Conservation (phyloP, 2,113 vertebrate species). For the Pelusios castaneus region DNA sequence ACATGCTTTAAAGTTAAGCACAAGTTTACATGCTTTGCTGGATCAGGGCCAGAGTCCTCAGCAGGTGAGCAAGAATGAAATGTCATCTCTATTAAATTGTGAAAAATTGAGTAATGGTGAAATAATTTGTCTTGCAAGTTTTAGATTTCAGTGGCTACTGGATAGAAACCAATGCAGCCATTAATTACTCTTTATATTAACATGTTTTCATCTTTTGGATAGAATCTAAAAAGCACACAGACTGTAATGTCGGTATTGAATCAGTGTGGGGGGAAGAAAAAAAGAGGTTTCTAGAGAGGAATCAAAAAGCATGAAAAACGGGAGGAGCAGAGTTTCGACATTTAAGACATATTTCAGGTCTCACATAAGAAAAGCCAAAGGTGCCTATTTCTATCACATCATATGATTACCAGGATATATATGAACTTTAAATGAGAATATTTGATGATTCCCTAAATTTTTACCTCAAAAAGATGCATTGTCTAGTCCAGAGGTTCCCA, state of each 20-base stretch:
- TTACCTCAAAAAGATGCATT: constrained; percentile 67
- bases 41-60: rapidly evolving
- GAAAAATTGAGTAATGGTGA: neutral
- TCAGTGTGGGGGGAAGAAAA: neutral
- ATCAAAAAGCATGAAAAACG: neutral
- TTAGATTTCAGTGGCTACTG: neutral
- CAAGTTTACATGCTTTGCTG: no score
- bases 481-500: no score
- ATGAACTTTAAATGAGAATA: constrained; percentile 59
- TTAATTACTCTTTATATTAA: neutral
- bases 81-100: neutral
- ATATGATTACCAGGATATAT: constrained; percentile 41
- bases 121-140: constrained; percentile 1
- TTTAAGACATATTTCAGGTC: neutral
- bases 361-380: constrained; percentile 17
- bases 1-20: no score
- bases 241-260: neutral
- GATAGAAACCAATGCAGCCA: constrained; percentile 37
- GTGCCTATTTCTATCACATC: constrained; percentile 11
- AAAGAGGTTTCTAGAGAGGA: neutral
- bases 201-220: constrained; percentile 18
- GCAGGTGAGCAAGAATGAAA: neutral
- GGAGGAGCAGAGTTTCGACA: neutral
- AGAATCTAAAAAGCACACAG: constrained; percentile 35
- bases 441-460: constrained; percentile 35